phyloP scores from a whole-genome alignment of 2,888 invertebrate genomes.

The Byasa hedistus region DNA sequence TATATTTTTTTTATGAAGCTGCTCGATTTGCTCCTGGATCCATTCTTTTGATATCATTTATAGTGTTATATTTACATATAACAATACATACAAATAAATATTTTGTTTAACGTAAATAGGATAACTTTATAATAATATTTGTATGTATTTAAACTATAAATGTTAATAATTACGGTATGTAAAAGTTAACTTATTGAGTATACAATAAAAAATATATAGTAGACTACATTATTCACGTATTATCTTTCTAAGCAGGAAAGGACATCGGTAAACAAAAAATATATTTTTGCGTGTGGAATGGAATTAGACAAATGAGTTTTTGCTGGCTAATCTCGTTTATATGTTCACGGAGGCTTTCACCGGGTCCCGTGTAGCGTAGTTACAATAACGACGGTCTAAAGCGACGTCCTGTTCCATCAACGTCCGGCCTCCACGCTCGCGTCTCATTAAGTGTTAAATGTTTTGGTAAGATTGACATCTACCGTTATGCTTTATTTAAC shows the following conservation, averaged over 20 bases:
- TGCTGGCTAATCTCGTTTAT: conserved; percentile 16
- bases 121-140: no score
- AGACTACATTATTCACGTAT: no score
- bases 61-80: no score
- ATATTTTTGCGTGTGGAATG: neutral
- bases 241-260: no score
- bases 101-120: no score
- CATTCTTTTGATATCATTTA: no score
- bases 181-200: no score
- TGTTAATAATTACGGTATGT: no score
- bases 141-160: no score
- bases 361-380: conserved; percentile 22
- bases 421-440: neutral
- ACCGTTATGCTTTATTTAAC: conserved; percentile 8
- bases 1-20: neutral
- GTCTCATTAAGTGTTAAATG: conserved; percentile 27
- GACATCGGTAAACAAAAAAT: no score
- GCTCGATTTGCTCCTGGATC: neutral
- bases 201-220: no score
- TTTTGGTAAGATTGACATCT: conserved; percentile 11
- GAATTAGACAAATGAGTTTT: neutral
- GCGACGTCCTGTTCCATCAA: conserved; percentile 25
- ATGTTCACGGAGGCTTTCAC: conserved; percentile 28
- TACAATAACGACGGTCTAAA: conserved; percentile 25
- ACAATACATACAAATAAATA: no score